Base-by-base conservation (phyloP, 2,797 vertebrate genomes). In the Typhlichthys eigenmanni region DNA sequence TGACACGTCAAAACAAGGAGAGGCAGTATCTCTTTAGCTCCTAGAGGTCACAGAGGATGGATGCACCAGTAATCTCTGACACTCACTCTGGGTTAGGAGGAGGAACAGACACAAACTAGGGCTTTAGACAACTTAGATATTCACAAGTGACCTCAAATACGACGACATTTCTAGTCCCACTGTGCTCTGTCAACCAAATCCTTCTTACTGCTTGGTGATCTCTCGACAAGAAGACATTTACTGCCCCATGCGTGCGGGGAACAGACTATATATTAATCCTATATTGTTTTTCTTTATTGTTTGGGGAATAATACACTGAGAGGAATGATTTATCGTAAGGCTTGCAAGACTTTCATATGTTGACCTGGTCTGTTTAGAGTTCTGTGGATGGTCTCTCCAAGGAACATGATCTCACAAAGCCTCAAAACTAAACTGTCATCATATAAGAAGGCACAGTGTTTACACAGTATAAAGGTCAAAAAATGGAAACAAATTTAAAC, bases 251-350 rank as follows among this genome's bases (percentile, higher is more conserved):
- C 67, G 64, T 57, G 63, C 71, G 79, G 76, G 84, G 67, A 88
- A 89, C 80, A 81, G 80, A 76, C 89, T 84, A 83, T 82, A 82
- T 87, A 91, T 93, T 85, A 88, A 89, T 92, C 86, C 92, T 83
- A 87, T 89, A 88, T 86, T 86, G 80, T 88, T 72, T 80, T 85
- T 24, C 51, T 38, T 82, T 87, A 88, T 91, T 91, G 85, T 91
- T 87, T 62, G 72, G 87, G 87, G 86, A 91, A 86, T 86, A 86
- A 89, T 82, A 72, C 72, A 67, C 72, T 57, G 66, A 64, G 77
- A 77, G 75, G 53, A 38, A 60, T 82, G 84, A 90, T 84, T 85
- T 84, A 88, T 90, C 56, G 52, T 61, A 64, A 51, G 72, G 72
- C 80, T 84, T 81, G 68, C 66, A 78, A 87, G 80, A 86, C 78